Base-by-base conservation (phyloP, 1,140 invertebrate genomes). In the Goniozus legneri region DNA sequence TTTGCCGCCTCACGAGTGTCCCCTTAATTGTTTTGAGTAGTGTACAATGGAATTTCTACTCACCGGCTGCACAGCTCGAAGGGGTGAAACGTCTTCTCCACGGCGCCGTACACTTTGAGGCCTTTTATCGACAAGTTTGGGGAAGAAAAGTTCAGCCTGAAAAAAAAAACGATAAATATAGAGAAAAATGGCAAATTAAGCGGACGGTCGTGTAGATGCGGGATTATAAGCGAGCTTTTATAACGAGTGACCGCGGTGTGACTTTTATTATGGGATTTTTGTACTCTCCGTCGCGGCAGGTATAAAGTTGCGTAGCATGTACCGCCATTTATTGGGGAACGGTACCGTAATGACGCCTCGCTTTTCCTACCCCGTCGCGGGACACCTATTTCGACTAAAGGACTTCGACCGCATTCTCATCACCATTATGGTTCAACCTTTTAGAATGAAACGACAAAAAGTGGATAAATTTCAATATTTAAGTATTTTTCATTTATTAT, bases 101-200 rank as follows among this genome's bases (percentile, higher is more conserved):
- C 71, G 64, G 73, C 65, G 65, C 71, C 71, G 74, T 73, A 76
- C 74, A 76, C 73, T 75, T 76, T 76, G 74, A 76, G 54, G 74
- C 74, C 74, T 76, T 76, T 75, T 75, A 50, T 69, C 65, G 63
- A 70, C 67, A 62, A 52, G 51, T 70, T 52, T 52, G 44, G 40
- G 54, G 63, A 52, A 55, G 60, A 69, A 75, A 73, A 62, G 52
- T 38, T 73, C 72, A 75, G 73, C 72, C 74, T 76, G 62, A 8
- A 67, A 74, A 50, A 57, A 60, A 58, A 58, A 53, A 45, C 12
- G 47, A 32, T 33, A 47, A 47, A 52, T 40, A 19, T n/a, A 44
- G 38, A 67, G n/a, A n/a, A n/a, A n/a, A n/a, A n/a, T n/a, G n/a
- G n/a, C n/a, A n/a, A n/a, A n/a, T n/a, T n/a, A n/a, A n/a, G n/a